phyloP scores from a whole-genome alignment of 2,113 vertebrate genomes.

The Psittacula cyanocephala region DNA sequence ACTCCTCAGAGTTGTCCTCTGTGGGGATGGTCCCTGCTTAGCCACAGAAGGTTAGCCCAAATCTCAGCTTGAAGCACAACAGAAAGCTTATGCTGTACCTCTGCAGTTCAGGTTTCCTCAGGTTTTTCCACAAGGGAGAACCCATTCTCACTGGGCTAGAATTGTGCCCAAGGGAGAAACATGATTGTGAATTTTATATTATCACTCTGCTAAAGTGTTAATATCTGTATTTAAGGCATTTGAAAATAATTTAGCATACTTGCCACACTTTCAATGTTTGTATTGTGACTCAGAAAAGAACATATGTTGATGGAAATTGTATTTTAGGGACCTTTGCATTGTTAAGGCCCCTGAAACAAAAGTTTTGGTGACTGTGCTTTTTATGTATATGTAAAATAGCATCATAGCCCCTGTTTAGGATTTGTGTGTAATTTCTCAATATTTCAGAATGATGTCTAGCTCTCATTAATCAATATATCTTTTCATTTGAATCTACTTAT shows the following conservation, averaged over 20 bases:
- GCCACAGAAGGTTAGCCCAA: neutral
- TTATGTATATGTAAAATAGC: neutral
- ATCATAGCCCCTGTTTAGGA: neutral
- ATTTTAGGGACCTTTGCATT: neutral
- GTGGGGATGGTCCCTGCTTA: neutral
- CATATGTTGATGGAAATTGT: neutral
- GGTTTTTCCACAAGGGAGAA: neutral
- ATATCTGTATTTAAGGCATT: neutral
- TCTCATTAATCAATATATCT: neutral
- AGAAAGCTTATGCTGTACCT: neutral
- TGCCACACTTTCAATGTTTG: fast-evolving
- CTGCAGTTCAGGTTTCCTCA: neutral
- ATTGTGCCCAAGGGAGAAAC: neutral
- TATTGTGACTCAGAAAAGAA: neutral
- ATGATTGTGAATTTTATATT: neutral
- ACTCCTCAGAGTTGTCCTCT: neutral
- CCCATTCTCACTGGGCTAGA: neutral
- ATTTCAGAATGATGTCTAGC: neutral
- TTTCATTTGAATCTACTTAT: neutral
- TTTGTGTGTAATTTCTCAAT: neutral
- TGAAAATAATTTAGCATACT: neutral
- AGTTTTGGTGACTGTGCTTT: neutral
- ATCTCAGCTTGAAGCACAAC: neutral
- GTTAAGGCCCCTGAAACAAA: neutral
- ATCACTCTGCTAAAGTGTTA: neutral